Percentiles rank a stretch among this genome's conserved stretches.
Evolutionary conservation across 2,113 vertebrate genomes (phyloP).

Genomic region (Oncorhynchus clarkii): DNA sequence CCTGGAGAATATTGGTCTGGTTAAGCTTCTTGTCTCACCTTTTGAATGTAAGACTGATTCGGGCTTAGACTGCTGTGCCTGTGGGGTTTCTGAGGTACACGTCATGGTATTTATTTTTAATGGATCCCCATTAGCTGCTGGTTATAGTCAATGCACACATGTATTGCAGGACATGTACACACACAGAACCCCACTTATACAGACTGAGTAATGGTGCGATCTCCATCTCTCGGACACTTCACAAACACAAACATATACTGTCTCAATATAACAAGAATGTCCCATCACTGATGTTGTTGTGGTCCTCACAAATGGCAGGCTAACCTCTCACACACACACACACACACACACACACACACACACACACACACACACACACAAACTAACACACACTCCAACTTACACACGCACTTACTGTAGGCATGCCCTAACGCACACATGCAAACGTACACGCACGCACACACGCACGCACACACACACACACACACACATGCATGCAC

Average conservation of each 20-base stretch:
- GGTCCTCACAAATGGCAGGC: not conserved
- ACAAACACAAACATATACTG: not conserved
- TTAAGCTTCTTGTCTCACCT: not conserved
- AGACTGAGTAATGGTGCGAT: not conserved
- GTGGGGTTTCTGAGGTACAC: not conserved
- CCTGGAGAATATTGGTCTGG: not conserved
- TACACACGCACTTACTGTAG: too few relatives aligned
- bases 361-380: too few relatives aligned
- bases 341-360: not conserved
- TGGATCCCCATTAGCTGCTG: too few relatives aligned
- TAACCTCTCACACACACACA: too few relatives aligned
- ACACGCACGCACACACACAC: not conserved
- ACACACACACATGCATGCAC: not conserved
- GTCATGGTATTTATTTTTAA: too few relatives aligned
- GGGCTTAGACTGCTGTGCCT: not conserved
- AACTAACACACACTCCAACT: not conserved
- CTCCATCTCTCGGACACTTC: not conserved
- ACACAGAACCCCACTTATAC: too few relatives aligned
- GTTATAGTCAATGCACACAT: not conserved
- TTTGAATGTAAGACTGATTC: conserved; percentile 1
- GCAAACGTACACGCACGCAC: too few relatives aligned
- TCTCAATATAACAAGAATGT: not conserved
- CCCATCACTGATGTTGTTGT: not conserved
- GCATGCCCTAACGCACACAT: too few relatives aligned
- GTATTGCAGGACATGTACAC: too few relatives aligned